Base-by-base conservation (phyloP, 2,888 invertebrate species). In the Phymatocera aterrima region DNA sequence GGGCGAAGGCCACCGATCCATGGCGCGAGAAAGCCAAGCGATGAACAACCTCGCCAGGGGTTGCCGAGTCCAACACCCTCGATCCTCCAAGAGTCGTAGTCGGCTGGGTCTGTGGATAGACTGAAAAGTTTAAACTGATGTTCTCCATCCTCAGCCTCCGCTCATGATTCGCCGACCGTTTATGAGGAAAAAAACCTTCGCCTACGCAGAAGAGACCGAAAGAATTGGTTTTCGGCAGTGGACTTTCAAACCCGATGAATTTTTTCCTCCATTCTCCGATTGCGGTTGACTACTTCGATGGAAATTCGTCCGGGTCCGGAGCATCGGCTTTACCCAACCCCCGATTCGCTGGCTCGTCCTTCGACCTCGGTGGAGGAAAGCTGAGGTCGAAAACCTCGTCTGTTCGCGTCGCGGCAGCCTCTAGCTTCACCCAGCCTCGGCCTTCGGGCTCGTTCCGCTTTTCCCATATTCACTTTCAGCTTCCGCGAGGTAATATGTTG, bases 1-100 rank as follows among this genome's bases (percentile, higher is more conserved):
- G 61, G 78, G 18, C 72, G 65, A 51, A 79, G 61, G 37, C 61
- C 77, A 68, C 68, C 60, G 79, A 43, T 68, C 77, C 80, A 79
- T 78, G 68, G 64, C 80, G 75, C 78, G 31, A 68, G 80, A 64
- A 61, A 54, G 75, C 43, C 51, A 34, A 79, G 64, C 64, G 72
- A 78, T 48, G 24, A 57, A 57, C 54, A 12, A 65, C 70, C 68
- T 37, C 65, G 18, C 54, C n/a, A 40, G 34, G 31, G 37, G 57
- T 37, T 72, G 51, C 43, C n/a, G 78, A 54, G 75, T 80, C 40
- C 65, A 75, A 64, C 54, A 37, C 31, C 64, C 64, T 51, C n/a
- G n/a, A n/a, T n/a, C n/a, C 65, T 12, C 78, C 5, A 48, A 34
- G 51, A 72, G 72, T 51, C 34, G 10, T 31, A 72, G 72, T 51